A percentile compares a stretch with the other conserved stretches of the same genome.
phyloP scores from a whole-genome alignment of 2,888 invertebrate genomes.

The Cyaniris semiargus region DNA sequence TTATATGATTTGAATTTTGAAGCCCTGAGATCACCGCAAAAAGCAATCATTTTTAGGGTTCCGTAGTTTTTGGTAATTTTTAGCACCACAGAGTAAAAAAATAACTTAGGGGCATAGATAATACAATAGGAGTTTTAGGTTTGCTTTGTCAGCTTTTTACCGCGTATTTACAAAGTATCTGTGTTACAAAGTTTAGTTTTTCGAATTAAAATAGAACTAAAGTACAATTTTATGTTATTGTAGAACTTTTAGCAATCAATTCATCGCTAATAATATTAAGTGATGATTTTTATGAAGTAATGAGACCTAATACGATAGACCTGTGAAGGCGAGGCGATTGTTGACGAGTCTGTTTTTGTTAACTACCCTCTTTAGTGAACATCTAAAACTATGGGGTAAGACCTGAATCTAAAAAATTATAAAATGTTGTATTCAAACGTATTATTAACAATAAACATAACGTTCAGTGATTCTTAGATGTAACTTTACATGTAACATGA shows the following conservation, averaged over 20 bases:
- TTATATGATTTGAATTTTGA: no score
- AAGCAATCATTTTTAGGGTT: no score
- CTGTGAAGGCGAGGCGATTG: background rate
- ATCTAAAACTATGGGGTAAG: constrained; percentile 11
- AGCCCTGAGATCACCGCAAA: no score
- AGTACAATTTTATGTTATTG: background rate
- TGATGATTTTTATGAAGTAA: background rate
- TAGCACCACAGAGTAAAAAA: no score
- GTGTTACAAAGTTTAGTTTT: constrained; percentile 3
- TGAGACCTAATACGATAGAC: background rate
- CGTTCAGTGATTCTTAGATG: background rate
- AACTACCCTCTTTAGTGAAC: background rate
- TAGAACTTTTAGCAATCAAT: background rate
- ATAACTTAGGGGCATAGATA: no score
- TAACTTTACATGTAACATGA: background rate
- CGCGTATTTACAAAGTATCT: constrained; percentile 31
- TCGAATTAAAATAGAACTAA: background rate
- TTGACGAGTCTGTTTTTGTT: background rate
- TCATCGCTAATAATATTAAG: background rate
- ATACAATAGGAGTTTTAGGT: no score
- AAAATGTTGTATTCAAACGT: background rate
- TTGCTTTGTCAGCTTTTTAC: constrained; percentile 21
- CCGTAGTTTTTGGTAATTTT: no score
- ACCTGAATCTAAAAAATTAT: background rate
- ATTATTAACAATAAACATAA: background rate